Conservation (phyloP, 2,113 vertebrate species). For the Stegostoma tigrinum region DNA sequence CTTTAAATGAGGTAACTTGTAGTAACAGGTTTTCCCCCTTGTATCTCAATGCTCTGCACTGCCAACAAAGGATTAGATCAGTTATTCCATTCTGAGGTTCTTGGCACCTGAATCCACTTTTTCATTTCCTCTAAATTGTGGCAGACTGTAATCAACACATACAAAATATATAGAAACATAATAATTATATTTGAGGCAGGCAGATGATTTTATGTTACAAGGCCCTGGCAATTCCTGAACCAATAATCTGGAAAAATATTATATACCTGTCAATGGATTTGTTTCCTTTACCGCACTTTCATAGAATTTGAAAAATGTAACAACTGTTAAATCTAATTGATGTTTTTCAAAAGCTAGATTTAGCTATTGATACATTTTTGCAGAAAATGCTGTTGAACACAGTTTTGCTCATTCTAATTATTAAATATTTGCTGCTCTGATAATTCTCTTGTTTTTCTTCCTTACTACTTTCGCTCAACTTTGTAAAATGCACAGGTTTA, state of each 20-base stretch:
- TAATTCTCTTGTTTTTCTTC: not conserved
- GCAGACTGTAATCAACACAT: not conserved
- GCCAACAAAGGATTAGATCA: not conserved
- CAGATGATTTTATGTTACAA: not conserved
- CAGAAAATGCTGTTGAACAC: not conserved
- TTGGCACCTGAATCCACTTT: not conserved
- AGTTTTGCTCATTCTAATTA: not conserved
- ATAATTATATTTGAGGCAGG: not conserved
- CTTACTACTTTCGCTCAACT: not conserved
- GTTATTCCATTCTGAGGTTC: not conserved
- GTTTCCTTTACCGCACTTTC: not conserved
- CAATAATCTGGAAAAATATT: not conserved
- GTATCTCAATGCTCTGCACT: not conserved
- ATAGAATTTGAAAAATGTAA: not conserved
- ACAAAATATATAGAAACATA: not conserved
- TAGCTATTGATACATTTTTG: not conserved
- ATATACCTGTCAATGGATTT: not conserved
- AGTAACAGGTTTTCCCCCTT: not conserved
- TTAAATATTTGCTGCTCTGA: not conserved
- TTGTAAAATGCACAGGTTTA: not conserved
- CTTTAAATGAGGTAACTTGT: not conserved
- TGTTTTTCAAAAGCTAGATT: not conserved
- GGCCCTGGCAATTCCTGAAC: not conserved
- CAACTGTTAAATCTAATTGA: not conserved
- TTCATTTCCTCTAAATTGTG: not conserved